Percentiles rank a stretch among this genome's conserved stretches.
Evolutionary conservation across 1,140 invertebrate species (phyloP).

Genomic region (Rhysida immarginata): DNA sequence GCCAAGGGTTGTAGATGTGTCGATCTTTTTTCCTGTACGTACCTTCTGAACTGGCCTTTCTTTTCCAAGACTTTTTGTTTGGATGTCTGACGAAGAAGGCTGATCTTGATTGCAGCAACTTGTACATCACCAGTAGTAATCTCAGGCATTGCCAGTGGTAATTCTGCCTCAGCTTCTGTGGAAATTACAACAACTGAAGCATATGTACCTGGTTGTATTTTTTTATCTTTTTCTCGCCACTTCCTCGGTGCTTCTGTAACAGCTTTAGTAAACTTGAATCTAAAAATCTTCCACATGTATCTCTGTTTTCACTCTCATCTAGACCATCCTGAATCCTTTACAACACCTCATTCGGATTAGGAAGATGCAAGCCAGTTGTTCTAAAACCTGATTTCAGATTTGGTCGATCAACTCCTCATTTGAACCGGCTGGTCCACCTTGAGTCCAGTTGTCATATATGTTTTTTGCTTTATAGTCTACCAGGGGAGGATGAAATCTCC

Average conservation of each 20-base stretch:
- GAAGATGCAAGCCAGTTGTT: background rate
- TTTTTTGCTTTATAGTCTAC: background rate
- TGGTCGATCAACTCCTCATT: too few relatives aligned
- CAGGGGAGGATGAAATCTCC: background rate
- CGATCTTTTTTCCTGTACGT: too few relatives aligned
- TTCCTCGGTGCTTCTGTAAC: background rate
- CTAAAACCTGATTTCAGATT: background rate
- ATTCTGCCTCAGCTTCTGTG: too few relatives aligned
- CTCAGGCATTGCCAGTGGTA: too few relatives aligned
- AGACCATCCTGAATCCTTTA: background rate
- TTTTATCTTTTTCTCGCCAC: too few relatives aligned
- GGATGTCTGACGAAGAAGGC: background rate
- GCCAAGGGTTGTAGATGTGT: too few relatives aligned
- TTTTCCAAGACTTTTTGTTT: too few relatives aligned
- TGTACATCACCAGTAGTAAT: too few relatives aligned
- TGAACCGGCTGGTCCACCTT: background rate
- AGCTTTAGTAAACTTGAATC: background rate
- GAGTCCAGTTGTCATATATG: background rate
- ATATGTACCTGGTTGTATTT: too few relatives aligned
- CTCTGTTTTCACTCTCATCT: background rate
- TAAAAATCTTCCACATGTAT: too few relatives aligned
- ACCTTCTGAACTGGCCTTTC: too few relatives aligned
- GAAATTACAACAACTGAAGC: too few relatives aligned
- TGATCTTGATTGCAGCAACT: background rate
- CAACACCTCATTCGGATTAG: background rate